These are phyloP conservation scores for Goniozus legneri DNA, from an alignment of 1,140 invertebrate species.

Conservation along the genomic window DNA sequence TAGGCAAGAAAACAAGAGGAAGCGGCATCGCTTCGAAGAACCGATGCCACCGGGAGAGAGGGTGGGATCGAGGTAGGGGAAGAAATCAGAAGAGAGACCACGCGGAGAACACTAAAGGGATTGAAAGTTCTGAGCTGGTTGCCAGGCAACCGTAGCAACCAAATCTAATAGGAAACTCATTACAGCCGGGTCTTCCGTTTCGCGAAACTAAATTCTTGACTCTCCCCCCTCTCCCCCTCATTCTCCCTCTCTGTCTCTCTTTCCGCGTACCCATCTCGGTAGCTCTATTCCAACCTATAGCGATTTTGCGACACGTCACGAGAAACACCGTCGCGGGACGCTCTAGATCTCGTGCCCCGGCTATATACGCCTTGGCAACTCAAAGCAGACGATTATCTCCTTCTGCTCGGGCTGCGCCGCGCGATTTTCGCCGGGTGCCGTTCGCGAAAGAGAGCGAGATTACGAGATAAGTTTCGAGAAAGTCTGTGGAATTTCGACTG, in stretches of 20 bases:
- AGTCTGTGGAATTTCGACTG: too few species aligned
- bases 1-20: too few species aligned
- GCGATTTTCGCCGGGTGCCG: too few species aligned
- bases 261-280: neutral
- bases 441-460: too few species aligned
- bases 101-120: conserved; percentile 24
- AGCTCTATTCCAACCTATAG: conserved; percentile 18
- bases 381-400: too few species aligned
- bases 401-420: too few species aligned
- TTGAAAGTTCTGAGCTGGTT: conserved; percentile 36
- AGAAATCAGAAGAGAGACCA: conserved; percentile 8
- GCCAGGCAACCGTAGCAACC: conserved; percentile 36
- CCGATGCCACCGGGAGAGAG: too few species aligned
- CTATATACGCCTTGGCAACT: too few species aligned
- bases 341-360: too few species aligned
- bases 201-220: conserved; percentile 43
- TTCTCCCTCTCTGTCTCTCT: neutral
- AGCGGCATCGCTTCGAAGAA: too few species aligned
- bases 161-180: conserved; percentile 54
- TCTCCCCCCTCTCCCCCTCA: conserved; percentile 12
- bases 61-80: conserved; percentile 7
- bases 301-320: neutral
- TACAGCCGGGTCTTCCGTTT: conserved; percentile 44
- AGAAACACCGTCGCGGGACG: too few species aligned
- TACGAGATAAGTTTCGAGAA: too few species aligned